Evolutionary conservation across 2,113 vertebrate species (phyloP).

Genomic region (Hippopotamus amphibius): DNA sequence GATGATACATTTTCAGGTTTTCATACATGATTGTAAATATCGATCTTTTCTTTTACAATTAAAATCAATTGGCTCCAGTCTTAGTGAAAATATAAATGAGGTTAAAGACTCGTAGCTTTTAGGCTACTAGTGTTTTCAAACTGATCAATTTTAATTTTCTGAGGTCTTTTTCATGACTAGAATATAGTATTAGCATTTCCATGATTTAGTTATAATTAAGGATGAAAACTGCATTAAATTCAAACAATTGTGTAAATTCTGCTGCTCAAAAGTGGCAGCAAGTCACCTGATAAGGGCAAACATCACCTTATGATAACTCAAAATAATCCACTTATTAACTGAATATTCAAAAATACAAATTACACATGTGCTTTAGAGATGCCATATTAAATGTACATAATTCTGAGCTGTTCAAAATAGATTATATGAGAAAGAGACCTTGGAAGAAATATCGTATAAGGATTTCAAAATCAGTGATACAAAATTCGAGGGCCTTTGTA

Average conservation of each 20-base stretch:
- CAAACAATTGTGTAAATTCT: neutral
- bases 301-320: neutral
- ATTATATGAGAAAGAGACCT: neutral
- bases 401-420: neutral
- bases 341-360: constrained; percentile 19
- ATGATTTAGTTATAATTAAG: neutral
- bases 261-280: neutral
- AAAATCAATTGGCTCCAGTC: constrained; percentile 25
- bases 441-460: neutral
- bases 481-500: neutral
- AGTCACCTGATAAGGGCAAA: neutral
- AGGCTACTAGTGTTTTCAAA: constrained; percentile 26
- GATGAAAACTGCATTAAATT: neutral
- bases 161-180: neutral
- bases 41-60: constrained; percentile 24
- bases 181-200: neutral
- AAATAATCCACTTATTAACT: neutral
- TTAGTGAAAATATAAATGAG: constrained; percentile 30
- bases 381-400: neutral
- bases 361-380: neutral
- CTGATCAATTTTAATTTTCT: constrained; percentile 30
- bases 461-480: neutral
- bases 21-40: constrained; percentile 3
- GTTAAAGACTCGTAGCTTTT: neutral
- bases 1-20: neutral